phyloP scores from a whole-genome alignment of 2,888 invertebrate species.

The Osmoderma eremita region DNA sequence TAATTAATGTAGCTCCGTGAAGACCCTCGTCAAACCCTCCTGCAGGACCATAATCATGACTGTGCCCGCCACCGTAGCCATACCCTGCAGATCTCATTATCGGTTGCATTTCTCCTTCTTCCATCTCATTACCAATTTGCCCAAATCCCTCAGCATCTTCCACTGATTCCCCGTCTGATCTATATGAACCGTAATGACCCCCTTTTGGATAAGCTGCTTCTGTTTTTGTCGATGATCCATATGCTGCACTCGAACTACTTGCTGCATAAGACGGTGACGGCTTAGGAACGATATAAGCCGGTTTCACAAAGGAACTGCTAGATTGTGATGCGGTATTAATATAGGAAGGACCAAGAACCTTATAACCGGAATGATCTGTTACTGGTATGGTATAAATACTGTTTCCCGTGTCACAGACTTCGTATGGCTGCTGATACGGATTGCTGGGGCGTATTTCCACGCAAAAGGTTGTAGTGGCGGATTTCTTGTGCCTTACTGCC shows the following conservation, averaged over 20 bases:
- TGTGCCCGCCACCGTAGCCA: slow-evolving; percentile 41
- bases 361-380: slow-evolving; percentile 40
- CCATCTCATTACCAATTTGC: slow-evolving; percentile 41
- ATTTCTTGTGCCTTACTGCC: slow-evolving; percentile 58
- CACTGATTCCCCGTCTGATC: slow-evolving; percentile 36
- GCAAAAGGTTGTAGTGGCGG: slow-evolving; percentile 64
- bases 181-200: slow-evolving; percentile 37
- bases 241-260: slow-evolving; percentile 43
- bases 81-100: slow-evolving; percentile 47
- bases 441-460: slow-evolving; percentile 63
- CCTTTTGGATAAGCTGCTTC: slow-evolving; percentile 24
- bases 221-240: slow-evolving; percentile 36
- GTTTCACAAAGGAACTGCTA: slow-evolving; percentile 29
- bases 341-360: slow-evolving; percentile 36
- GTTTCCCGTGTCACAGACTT: slow-evolving; percentile 58
- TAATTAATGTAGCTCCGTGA: slow-evolving; percentile 30
- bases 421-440: slow-evolving; percentile 60
- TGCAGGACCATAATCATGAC: slow-evolving; percentile 39
- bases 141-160: slow-evolving; percentile 36
- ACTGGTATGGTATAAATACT: slow-evolving; percentile 43
- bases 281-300: slow-evolving; percentile 42
- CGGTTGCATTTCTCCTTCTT: slow-evolving; percentile 43
- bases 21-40: slow-evolving; percentile 38
- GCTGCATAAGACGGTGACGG: slow-evolving; percentile 38
- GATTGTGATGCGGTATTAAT: slow-evolving; percentile 36